A percentile compares a stretch with the other conserved stretches of the same genome.
These are phyloP conservation scores for Seriola rivoliana DNA, from an alignment of 2,113 vertebrate genomes.

Conservation along the genomic window DNA sequence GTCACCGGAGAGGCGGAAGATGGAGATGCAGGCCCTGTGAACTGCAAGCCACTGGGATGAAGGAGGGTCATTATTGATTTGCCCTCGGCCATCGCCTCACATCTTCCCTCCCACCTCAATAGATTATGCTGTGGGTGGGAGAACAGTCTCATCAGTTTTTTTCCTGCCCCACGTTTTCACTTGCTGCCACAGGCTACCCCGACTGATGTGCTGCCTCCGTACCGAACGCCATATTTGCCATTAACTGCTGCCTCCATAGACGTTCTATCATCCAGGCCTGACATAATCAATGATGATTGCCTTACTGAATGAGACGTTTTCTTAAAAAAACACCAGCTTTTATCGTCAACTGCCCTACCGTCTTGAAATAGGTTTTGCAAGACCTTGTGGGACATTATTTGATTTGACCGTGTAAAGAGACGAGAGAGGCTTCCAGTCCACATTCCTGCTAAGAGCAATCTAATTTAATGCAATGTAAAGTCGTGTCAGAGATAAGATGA, in stretches of 20 bases:
- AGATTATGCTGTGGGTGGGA: constrained; percentile 48
- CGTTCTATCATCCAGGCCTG: constrained; percentile 40
- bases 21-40: constrained; percentile 23
- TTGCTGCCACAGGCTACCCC: constrained; percentile 35
- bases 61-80: constrained; percentile 57
- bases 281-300: constrained; percentile 65
- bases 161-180: constrained; percentile 10
- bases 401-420: constrained; percentile 54
- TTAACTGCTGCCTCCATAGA: constrained; percentile 45
- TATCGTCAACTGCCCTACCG: background rate
- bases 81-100: constrained; percentile 49
- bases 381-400: constrained; percentile 37
- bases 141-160: constrained; percentile 48
- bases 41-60: constrained; percentile 43
- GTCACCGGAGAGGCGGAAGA: constrained; percentile 39
- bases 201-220: constrained; percentile 35
- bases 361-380: constrained; percentile 40
- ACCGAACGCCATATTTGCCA: constrained; percentile 54
- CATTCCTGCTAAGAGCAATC: constrained; percentile 49
- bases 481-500: constrained; percentile 70
- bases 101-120: constrained; percentile 30
- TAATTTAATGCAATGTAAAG: constrained; percentile 68
- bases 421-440: constrained; percentile 38
- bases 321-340: constrained; percentile 29
- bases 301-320: constrained; percentile 25